Evolutionary conservation across 1,140 invertebrate species (phyloP).

Genomic region (Micrasema minimum): DNA sequence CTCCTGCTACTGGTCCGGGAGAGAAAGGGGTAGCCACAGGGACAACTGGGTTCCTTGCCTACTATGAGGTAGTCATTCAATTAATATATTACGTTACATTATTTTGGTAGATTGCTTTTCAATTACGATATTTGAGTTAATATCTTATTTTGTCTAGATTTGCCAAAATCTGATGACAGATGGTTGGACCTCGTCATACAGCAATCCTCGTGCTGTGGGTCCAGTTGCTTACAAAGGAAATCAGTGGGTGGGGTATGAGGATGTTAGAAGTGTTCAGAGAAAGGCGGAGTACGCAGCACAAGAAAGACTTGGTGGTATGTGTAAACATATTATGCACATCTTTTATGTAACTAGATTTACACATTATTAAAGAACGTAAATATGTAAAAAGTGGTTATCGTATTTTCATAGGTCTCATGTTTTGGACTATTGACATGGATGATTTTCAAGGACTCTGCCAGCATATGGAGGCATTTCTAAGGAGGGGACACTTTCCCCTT

Average conservation of each 20-base stretch:
- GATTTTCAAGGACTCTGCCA: conserved; percentile 24
- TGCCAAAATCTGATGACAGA: conserved; percentile 45
- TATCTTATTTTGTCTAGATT: too few relatives aligned
- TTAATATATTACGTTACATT: too few relatives aligned
- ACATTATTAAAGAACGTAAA: too few relatives aligned
- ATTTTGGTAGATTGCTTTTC: too few relatives aligned
- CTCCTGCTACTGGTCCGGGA: not conserved
- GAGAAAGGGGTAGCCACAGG: conserved; percentile 5
- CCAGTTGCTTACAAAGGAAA: conserved; percentile 82
- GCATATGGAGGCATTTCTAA: not conserved
- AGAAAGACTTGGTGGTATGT: conserved; percentile 75
- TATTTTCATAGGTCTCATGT: conserved; percentile 12
- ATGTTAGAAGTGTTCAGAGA: conserved; percentile 73
- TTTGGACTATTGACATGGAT: conserved; percentile 23
- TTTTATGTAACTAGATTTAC: too few relatives aligned
- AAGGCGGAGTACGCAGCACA: conserved; percentile 83
- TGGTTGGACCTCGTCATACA: conserved; percentile 84
- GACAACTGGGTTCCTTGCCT: not conserved
- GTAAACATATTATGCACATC: too few relatives aligned
- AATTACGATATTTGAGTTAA: too few relatives aligned
- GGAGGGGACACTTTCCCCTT: not conserved
- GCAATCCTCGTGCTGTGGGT: conserved; percentile 80
- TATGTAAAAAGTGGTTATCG: too few relatives aligned
- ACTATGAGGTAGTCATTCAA: conserved; percentile 1
- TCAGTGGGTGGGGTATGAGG: conserved; percentile 94